A percentile compares a stretch with the other conserved stretches of the same genome.
phyloP scores from a whole-genome alignment of 2,888 invertebrate genomes.

The Plemyria rubiginata region DNA sequence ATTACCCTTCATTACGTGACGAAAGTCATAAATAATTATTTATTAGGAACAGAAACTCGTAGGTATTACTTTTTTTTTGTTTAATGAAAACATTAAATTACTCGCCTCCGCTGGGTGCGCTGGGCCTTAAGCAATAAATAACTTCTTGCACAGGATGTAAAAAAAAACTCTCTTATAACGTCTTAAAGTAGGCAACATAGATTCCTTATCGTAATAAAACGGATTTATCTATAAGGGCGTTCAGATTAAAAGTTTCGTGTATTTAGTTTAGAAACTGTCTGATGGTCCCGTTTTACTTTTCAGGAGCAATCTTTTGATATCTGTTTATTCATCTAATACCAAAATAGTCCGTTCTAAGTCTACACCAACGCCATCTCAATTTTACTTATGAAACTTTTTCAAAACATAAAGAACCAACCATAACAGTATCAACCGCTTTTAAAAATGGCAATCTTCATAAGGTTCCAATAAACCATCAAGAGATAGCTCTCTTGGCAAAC shows the following conservation, averaged over 20 bases:
- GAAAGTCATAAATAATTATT: background rate
- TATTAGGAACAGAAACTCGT: background rate
- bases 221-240: no score
- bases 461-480: background rate
- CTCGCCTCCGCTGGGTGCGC: no score
- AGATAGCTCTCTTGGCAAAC: background rate
- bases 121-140: no score
- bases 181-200: no score
- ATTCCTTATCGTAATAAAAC: no score
- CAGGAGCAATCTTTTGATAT: no score
- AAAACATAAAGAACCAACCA: background rate
- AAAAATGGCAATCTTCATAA: background rate
- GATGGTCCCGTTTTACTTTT: no score
- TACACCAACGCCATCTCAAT: conserved; percentile 11
- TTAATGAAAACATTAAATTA: background rate
- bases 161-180: no score
- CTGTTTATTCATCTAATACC: no score
- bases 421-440: background rate
- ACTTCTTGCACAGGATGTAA: background rate
- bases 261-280: no score
- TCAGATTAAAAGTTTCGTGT: no score
- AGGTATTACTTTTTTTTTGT: background rate
- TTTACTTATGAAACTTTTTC: conserved; percentile 3
- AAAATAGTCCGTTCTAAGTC: background rate
- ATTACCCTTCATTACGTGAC: conserved; percentile 14